Percentiles rank a stretch among this genome's conserved stretches.
These are phyloP conservation scores for Apaloderma vittatum DNA, from an alignment of 2,113 vertebrate species.

Conservation along the genomic window DNA sequence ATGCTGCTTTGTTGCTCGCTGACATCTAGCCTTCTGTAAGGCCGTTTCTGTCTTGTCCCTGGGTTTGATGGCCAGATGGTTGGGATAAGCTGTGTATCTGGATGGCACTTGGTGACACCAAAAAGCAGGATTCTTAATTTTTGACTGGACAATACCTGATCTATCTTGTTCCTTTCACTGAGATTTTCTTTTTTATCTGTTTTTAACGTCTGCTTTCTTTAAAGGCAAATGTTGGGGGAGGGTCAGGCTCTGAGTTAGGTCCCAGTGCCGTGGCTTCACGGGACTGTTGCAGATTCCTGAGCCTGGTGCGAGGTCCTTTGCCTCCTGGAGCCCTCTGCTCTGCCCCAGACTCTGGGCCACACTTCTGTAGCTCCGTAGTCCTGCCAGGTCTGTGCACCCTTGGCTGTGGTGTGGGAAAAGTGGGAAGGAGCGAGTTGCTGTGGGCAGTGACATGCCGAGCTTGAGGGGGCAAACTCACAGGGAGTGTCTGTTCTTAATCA, in stretches of 20 bases:
- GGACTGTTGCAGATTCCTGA: neutral
- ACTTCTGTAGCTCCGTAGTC: fast-evolving
- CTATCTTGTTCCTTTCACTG: neutral
- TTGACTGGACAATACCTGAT: neutral
- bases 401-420: neutral
- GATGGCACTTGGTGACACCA: neutral
- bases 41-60: neutral
- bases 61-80: neutral
- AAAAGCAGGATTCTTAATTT: neutral
- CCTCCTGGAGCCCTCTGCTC: neutral
- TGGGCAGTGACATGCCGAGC: neutral
- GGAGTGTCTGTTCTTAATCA: neutral
- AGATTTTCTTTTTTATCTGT: neutral
- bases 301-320: fast-evolving
- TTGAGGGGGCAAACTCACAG: neutral
- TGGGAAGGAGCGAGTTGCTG: neutral
- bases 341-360: neutral
- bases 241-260: neutral
- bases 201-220: neutral
- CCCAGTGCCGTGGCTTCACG: neutral
- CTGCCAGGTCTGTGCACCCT: neutral
- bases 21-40: neutral
- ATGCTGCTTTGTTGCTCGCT: neutral
- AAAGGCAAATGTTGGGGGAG: neutral
- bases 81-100: neutral